Percentiles rank a stretch among this genome's conserved stretches.
Evolutionary conservation across 2,888 invertebrate species (phyloP).

Genomic region (Chaetogeoica ovagalla): DNA sequence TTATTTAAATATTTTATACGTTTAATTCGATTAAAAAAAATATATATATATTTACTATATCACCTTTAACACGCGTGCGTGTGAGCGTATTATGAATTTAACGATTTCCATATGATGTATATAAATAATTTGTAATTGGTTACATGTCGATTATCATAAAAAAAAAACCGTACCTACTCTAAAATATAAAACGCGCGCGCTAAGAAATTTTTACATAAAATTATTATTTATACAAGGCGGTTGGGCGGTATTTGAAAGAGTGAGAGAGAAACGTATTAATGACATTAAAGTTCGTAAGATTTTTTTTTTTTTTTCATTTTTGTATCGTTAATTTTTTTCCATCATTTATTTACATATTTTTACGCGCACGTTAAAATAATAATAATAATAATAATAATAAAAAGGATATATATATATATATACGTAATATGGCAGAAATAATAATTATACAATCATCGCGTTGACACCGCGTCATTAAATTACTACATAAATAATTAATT

Average conservation of each 20-base stretch:
- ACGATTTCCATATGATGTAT: too few relatives aligned
- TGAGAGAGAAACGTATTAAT: background rate
- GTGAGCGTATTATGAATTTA: too few relatives aligned
- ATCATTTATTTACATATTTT: background rate
- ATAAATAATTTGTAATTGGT: too few relatives aligned
- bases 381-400: conserved; percentile 20
- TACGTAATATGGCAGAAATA: background rate
- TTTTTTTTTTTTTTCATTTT: conserved; percentile 9
- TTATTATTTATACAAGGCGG: background rate
- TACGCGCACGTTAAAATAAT: background rate
- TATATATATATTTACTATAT: too few relatives aligned
- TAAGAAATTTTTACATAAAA: conserved; percentile 30
- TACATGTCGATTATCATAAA: too few relatives aligned
- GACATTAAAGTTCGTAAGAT: background rate
- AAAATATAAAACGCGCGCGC: background rate
- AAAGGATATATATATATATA: background rate
- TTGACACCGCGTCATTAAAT: background rate
- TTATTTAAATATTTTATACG: too few relatives aligned
- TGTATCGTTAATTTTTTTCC: background rate
- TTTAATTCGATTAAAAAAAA: too few relatives aligned
- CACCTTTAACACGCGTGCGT: too few relatives aligned
- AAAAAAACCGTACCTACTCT: too few relatives aligned
- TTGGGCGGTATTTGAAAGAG: background rate
- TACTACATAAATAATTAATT: conserved; percentile 25
- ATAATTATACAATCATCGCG: background rate